phyloP scores from a whole-genome alignment of 2,888 invertebrate species.

The Pollenia griseotomentosa region DNA sequence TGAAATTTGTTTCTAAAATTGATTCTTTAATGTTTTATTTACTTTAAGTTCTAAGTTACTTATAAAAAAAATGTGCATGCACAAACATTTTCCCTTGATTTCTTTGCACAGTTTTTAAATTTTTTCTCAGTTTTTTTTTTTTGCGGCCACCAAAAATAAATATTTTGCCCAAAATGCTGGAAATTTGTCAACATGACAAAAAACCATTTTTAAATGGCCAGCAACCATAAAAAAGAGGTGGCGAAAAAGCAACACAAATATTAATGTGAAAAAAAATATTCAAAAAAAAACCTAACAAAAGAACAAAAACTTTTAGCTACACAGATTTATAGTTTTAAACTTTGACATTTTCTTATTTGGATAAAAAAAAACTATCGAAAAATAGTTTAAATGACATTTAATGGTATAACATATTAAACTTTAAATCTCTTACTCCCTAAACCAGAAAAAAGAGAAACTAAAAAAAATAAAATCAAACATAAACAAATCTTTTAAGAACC shows the following conservation, averaged over 20 bases:
- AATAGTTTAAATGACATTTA: slow-evolving; percentile 5
- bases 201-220: slow-evolving; percentile 7
- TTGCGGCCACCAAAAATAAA: slow-evolving; percentile 3
- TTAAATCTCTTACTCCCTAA: background rate
- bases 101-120: background rate
- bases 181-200: slow-evolving; percentile 48
- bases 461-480: background rate
- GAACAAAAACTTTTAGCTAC: slow-evolving; percentile 4
- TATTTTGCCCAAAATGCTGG: background rate
- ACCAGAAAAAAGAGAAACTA: background rate
- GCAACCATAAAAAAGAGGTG: background rate
- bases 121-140: background rate
- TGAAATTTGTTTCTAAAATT: too few relatives aligned
- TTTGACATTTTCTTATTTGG: slow-evolving; percentile 20
- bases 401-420: background rate
- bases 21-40: too few relatives aligned
- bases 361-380: background rate
- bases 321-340: slow-evolving; percentile 27
- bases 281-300: slow-evolving; percentile 13
- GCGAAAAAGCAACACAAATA: background rate
- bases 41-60: too few relatives aligned
- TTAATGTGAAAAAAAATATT: background rate
- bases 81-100: too few relatives aligned
- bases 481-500: background rate
- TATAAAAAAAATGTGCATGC: too few relatives aligned